A percentile compares a stretch with the other conserved stretches of the same genome.
Conservation (phyloP, 2,888 invertebrate species). For the Deroplatys truncata region DNA sequence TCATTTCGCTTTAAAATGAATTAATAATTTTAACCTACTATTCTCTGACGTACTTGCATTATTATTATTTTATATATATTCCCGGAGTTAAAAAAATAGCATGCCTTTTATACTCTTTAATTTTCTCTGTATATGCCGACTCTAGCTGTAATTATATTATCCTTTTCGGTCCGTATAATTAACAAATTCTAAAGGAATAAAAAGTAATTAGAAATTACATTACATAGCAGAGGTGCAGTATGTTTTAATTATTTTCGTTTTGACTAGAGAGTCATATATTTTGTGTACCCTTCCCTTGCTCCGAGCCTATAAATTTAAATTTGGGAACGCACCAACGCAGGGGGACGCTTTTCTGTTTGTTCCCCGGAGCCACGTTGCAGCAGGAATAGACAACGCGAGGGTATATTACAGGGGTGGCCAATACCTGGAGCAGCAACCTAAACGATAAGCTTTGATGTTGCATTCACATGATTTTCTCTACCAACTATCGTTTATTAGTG, state of each 20-base stretch:
- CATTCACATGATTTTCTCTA: no score
- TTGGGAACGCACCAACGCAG: neutral
- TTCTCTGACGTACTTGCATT: neutral
- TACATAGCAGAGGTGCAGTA: neutral
- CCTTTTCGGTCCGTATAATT: neutral
- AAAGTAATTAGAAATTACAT: neutral
- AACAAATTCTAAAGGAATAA: neutral
- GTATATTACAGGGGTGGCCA: neutral
- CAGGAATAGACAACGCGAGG: neutral
- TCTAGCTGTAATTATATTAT: neutral
- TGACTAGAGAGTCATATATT: neutral
- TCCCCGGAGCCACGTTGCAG: neutral
- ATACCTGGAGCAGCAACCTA: no score
- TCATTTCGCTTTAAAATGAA: neutral
- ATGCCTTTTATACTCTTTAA: neutral
- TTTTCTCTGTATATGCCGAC: neutral
- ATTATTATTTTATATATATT: neutral
- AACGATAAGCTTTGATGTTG: no score
- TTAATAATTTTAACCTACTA: neutral
- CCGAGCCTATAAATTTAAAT: neutral
- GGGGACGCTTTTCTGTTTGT: neutral
- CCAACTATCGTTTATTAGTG: no score
- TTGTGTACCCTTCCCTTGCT: neutral
- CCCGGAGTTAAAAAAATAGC: neutral
- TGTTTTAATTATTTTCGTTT: neutral